These are phyloP conservation scores for Adelges cooleyi DNA, from an alignment of 1,140 invertebrate genomes.

Conservation along the genomic window DNA sequence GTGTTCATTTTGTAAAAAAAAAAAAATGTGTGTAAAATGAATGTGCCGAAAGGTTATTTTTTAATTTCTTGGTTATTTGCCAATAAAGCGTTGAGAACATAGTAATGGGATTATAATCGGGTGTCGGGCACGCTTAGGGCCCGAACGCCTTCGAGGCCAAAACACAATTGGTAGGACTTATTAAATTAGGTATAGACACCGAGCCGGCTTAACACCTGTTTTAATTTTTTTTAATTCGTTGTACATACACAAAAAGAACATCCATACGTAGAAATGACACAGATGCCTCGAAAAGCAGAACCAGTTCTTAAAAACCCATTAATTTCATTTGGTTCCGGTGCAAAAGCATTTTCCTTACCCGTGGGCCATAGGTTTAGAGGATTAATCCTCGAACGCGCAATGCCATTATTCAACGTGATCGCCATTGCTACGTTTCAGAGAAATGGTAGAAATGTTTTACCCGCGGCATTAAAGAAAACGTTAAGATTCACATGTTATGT, in stretches of 20 bases:
- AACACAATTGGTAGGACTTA: conserved; percentile 26
- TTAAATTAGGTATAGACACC: conserved; percentile 15
- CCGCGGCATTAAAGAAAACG: no score
- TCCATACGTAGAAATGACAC: conserved; percentile 15
- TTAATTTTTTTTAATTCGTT: not conserved
- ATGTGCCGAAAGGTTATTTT: not conserved
- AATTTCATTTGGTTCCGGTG: conserved; percentile 28
- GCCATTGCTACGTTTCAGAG: no score
- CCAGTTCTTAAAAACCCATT: conserved; percentile 29
- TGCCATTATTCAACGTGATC: no score
- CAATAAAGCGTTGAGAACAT: not conserved
- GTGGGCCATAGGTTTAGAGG: no score
- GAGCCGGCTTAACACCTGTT: conserved; percentile 18
- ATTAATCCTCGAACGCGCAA: no score
- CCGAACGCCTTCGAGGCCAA: not conserved
- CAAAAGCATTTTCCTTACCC: not conserved
- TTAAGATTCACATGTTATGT: no score
- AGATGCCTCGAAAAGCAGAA: conserved; percentile 13
- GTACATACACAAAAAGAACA: not conserved
- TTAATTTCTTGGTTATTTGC: not conserved
- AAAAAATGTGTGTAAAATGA: no score
- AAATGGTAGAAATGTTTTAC: no score
- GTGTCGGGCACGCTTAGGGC: not conserved
- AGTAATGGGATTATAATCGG: not conserved
- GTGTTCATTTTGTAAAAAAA: not conserved